These are phyloP conservation scores for Anorthoa munda DNA, from an alignment of 2,888 invertebrate genomes.

Conservation along the genomic window DNA sequence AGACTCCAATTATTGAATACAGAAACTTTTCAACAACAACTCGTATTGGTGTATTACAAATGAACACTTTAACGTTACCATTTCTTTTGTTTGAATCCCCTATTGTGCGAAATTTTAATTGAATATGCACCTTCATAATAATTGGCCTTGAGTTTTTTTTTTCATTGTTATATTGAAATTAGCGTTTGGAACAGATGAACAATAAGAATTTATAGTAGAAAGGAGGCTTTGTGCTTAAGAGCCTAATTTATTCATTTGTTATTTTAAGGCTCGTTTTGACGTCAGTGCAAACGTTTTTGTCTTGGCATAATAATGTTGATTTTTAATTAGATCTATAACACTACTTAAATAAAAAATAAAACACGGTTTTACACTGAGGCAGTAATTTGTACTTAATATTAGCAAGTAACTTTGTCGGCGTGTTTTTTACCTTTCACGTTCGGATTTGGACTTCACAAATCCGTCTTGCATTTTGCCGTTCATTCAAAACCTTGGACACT, in stretches of 20 bases:
- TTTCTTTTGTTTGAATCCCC: slow-evolving; percentile 24
- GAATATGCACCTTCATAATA: slow-evolving; percentile 3
- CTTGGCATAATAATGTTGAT: not conserved
- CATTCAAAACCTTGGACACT: too few relatives aligned
- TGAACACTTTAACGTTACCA: not conserved
- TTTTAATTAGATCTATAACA: too few relatives aligned
- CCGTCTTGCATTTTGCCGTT: too few relatives aligned
- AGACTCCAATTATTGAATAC: not conserved
- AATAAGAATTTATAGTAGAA: slow-evolving; percentile 4
- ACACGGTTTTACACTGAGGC: not conserved
- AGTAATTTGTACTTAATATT: not conserved
- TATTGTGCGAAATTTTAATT: slow-evolving; percentile 40
- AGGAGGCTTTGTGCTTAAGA: not conserved
- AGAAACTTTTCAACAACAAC: not conserved
- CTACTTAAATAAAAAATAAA: not conserved
- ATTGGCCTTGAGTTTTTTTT: not conserved
- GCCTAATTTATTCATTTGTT: slow-evolving; percentile 2
- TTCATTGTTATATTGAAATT: slow-evolving; percentile 35
- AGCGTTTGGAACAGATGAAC: slow-evolving; percentile 21
- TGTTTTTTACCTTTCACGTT: too few relatives aligned
- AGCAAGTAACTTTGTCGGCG: too few relatives aligned
- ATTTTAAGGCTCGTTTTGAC: not conserved
- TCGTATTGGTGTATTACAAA: slow-evolving; percentile 2
- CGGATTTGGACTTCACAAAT: too few relatives aligned
- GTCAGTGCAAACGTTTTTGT: not conserved